Conservation (phyloP, 2,797 vertebrate species). For the Crypturellus tataupa region DNA sequence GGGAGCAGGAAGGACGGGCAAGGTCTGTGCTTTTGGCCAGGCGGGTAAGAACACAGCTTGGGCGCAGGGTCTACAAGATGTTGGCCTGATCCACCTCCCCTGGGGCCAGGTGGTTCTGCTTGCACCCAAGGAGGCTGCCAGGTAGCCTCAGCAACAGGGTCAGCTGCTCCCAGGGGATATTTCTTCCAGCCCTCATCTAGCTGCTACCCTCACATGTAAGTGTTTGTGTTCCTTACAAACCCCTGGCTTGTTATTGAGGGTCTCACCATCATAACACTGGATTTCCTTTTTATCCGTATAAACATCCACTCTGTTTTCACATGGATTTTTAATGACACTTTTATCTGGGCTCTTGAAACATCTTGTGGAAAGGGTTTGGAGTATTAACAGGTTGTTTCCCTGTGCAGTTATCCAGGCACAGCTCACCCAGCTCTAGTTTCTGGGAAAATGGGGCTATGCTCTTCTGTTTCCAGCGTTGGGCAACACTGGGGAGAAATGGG, state of each 20-base stretch:
- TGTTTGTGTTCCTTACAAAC: background rate
- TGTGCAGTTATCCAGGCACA: background rate
- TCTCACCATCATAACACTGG: background rate
- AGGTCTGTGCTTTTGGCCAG: background rate
- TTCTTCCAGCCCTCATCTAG: background rate
- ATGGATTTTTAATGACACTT: accelerated
- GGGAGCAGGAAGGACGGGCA: conserved; percentile 24
- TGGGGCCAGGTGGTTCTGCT: background rate
- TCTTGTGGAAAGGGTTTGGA: background rate
- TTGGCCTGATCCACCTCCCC: background rate
- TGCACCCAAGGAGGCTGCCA: accelerated
- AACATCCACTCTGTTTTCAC: background rate
- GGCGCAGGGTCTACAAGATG: accelerated
- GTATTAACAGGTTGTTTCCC: accelerated
- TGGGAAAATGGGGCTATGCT: background rate
- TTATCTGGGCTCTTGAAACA: background rate
- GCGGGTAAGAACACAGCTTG: accelerated
- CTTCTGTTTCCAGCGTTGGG: background rate
- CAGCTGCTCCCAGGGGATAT: background rate
- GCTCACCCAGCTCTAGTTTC: background rate
- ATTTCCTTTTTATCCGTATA: background rate
- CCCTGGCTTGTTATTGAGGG: background rate
- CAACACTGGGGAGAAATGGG: background rate
- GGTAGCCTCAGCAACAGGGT: background rate
- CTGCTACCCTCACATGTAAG: background rate